Percentiles rank a stretch among this genome's conserved stretches.
Conservation (phyloP, 2,888 invertebrate species). For the Apoda limacodes region DNA sequence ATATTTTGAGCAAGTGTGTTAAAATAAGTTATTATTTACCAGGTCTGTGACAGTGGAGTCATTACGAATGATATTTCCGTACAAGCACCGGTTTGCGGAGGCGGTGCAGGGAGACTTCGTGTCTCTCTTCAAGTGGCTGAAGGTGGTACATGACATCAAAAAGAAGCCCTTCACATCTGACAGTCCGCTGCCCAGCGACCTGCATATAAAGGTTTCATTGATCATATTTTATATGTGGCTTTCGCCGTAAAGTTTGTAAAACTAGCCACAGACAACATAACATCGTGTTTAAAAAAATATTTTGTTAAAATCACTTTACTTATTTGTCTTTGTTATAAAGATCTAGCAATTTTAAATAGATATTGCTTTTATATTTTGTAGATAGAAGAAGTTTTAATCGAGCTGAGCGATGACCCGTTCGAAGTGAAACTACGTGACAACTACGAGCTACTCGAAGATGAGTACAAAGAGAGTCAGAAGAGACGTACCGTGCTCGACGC, state of each 20-base stretch:
- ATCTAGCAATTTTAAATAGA: too few relatives aligned
- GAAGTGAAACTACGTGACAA: constrained; percentile 97
- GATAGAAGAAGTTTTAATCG: constrained; percentile 89
- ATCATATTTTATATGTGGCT: too few relatives aligned
- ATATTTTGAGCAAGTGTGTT: neutral
- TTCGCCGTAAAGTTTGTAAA: too few relatives aligned
- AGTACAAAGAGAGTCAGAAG: constrained; percentile 93
- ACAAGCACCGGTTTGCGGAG: constrained; percentile 88
- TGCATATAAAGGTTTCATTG: constrained; percentile 92
- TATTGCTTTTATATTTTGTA: constrained; percentile 36
- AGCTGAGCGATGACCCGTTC: constrained; percentile 98
- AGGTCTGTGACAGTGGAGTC: constrained; percentile 73
- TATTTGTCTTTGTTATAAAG: too few relatives aligned
- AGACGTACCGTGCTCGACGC: constrained; percentile 89
- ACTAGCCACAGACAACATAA: too few relatives aligned
- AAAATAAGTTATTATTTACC: too few relatives aligned
- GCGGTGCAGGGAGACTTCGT: constrained; percentile 90
- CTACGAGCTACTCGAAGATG: constrained; percentile 94
- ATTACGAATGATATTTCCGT: constrained; percentile 82
- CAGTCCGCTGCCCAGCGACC: constrained; percentile 86
- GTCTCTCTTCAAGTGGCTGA: constrained; percentile 95
- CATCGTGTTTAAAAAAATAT: too few relatives aligned
- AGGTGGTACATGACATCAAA: constrained; percentile 80
- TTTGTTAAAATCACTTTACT: too few relatives aligned
- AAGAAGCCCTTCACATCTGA: constrained; percentile 77